Evolutionary conservation across 2,113 vertebrate species (phyloP), one percentile per base, ranked within the genome.

Genomic region (Caretta caretta): DNA sequence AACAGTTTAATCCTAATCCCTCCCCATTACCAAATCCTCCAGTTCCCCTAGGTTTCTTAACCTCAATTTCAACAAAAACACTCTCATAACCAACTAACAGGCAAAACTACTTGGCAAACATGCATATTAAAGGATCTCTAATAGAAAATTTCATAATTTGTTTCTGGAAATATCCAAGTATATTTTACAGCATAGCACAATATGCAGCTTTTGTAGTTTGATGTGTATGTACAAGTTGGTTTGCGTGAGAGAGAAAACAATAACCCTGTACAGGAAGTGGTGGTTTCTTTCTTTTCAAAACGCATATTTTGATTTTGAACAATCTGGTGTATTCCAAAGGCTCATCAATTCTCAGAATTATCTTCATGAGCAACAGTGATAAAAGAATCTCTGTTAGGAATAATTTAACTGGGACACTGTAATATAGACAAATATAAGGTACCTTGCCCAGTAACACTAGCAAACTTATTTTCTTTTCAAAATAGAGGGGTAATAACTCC

Each of bases 291-390:
- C 13, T 80, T 29, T 42, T 42, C 42, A 42, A 42, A 42, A 38
- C 80, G 10, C 0, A 0, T 56, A 25, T 51, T 83, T 65, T 56
- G 50, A 78, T 0, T 3, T n/a, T 86, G 4, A 20, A 35, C 11
- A 38, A 29, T 8, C 22, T 8, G 59, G 38, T n/a, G 6, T 5
- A 35, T 87, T 84, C 48, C 57, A 35, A 2, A 29, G 31, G 29
- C 42, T 48, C 20, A 76, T 46, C 53, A 75, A 20, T n/a, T 31
- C 35, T 3, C 48, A 54, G 1, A 84, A 56, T 76, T 27, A 16
- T 51, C 69, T 27, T 2, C 12, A 14, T 1, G 8, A 7, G 20
- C 20, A 50, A 8, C 4, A 54, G 3, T 35, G 79, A 79, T 48
- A 42, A 59, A 42, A 87, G 38, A 3, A 11, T 78, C 35, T 84